Evolutionary conservation across 2,888 invertebrate species (phyloP), one percentile per base, ranked within the genome.

Genomic region (Dinocampus coccinellae): DNA sequence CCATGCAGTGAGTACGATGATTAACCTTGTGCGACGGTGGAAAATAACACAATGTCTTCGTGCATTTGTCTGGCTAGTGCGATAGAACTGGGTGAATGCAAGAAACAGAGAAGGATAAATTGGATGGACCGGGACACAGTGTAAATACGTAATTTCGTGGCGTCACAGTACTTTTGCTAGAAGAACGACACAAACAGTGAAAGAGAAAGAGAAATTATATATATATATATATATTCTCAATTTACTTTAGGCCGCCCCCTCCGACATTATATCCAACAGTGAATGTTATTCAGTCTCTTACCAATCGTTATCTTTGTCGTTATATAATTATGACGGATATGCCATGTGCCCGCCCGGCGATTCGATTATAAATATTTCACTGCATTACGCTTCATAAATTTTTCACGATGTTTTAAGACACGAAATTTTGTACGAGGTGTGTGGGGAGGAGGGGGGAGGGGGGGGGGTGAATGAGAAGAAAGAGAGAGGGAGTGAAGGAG

Each of bases 11-110:
- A 69, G 75, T 77, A 55, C 47, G 82, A 85, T 85, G 86, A 86
- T 87, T 86, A 87, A 86, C 83, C 84, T 81, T 82, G 82, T 83
- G 82, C 81, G 85, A 85, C 85, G 80, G 78, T 81, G 84, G 83
- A 84, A 84, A 84, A 84, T 84, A 83, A 81, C 81, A 77, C 66
- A 78, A 71, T 75, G 77, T n/a, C 34, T 47, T 68, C 52, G n/a
- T 64, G 67, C 58, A n/a, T 47, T 61, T 57, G 64, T 67, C 33
- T 29, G 58, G 29, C 61, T 57, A 39, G n/a, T 33, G 29, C 24
- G 64, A 16, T 26, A 16, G 42, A 26, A 52, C 16, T 22, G 34
- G 10, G 64, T 36, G 58, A 58, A 20, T 47, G 47, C 16, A 47
- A 47, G 42, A 64, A 55, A 64, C 55, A 55, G 57, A 58, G 36